Percentiles rank a stretch among this genome's conserved stretches.
Evolutionary conservation across 1,140 invertebrate species (phyloP).

Genomic region (Anoplophora glabripennis): DNA sequence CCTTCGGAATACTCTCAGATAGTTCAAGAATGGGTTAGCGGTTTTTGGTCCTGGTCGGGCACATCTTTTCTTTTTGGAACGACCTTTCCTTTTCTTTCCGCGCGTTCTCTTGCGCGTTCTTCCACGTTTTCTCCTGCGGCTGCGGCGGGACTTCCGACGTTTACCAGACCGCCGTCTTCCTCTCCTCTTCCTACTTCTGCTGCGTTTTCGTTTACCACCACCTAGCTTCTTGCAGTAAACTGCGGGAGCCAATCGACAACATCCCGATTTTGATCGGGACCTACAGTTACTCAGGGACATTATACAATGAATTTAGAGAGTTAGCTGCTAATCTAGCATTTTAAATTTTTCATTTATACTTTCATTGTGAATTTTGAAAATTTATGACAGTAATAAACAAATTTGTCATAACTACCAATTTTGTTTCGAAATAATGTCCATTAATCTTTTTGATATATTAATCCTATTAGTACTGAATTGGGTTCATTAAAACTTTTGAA

Average conservation of each 20-base stretch:
- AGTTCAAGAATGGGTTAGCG: conserved; percentile 25
- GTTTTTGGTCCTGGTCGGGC: conserved; percentile 18
- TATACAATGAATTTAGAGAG: conserved; percentile 1
- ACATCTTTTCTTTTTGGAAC: conserved; percentile 12
- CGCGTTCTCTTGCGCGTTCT: not conserved
- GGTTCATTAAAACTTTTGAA: too few relatives aligned
- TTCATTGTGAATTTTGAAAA: conserved; percentile 10
- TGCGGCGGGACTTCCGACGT: not conserved
- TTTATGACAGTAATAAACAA: conserved; percentile 2
- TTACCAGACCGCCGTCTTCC: conserved; percentile 11
- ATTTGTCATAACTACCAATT: too few relatives aligned
- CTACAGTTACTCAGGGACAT: not conserved
- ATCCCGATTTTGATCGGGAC: conserved; percentile 9
- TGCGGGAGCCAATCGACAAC: conserved; percentile 8
- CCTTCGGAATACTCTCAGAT: conserved; percentile 17
- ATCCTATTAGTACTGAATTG: too few relatives aligned
- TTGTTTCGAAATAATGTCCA: too few relatives aligned
- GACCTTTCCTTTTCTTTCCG: not conserved
- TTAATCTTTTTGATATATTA: too few relatives aligned
- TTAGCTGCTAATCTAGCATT: not conserved
- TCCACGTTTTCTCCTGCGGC: conserved; percentile 1
- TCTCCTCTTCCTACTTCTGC: conserved; percentile 8
- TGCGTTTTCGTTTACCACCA: not conserved
- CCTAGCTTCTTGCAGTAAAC: conserved; percentile 11
- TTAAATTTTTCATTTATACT: not conserved